Evolutionary conservation across 2,797 vertebrate genomes (phyloP).

Genomic region (Sebastes matsubarae): DNA sequence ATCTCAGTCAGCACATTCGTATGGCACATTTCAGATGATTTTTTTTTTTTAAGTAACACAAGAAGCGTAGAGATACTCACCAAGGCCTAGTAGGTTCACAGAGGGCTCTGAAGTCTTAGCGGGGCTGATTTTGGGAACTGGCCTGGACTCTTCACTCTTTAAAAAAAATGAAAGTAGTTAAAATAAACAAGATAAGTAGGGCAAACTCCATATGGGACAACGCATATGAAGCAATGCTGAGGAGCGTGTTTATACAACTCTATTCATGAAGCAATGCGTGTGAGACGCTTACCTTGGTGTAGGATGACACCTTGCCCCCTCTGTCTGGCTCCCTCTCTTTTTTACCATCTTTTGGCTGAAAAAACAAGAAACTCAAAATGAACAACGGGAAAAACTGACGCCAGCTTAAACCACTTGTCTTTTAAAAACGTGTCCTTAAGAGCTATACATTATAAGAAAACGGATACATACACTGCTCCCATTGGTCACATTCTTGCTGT

Average conservation of each 20-base stretch:
- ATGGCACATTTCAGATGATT: neutral
- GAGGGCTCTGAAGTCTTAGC: conserved; percentile 87
- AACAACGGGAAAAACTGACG: neutral
- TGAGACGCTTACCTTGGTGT: conserved; percentile 84
- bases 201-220: neutral
- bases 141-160: conserved; percentile 89
- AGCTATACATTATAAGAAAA: neutral
- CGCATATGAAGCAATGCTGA: neutral
- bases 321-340: conserved; percentile 89
- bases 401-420: neutral
- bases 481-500: conserved; percentile 90
- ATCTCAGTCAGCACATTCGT: neutral
- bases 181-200: neutral
- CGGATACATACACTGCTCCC: conserved; percentile 75
- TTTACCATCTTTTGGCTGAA: conserved; percentile 88
- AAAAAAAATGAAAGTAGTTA: conserved; percentile 34
- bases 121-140: conserved; percentile 89
- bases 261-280: neutral
- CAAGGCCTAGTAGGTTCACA: conserved; percentile 93
- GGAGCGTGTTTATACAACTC: neutral
- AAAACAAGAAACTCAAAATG: neutral
- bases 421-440: neutral
- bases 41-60: neutral
- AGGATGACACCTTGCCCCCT: conserved; percentile 82
- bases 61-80: conserved; percentile 79